Evolutionary conservation across 2,113 vertebrate species (phyloP).

Genomic region (Ia io): DNA sequence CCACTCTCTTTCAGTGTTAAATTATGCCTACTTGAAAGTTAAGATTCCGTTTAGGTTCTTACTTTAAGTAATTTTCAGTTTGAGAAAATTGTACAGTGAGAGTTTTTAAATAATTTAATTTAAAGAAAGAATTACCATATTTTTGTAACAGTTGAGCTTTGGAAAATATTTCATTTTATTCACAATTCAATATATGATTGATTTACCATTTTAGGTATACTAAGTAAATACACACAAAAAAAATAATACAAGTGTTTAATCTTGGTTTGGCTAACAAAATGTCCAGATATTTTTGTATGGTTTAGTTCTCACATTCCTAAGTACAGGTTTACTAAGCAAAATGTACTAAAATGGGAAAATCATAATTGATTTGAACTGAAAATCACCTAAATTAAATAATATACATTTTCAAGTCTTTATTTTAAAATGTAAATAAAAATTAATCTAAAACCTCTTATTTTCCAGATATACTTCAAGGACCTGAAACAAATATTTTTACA

Average conservation of each 20-base stretch:
- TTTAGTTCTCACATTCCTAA: not conserved
- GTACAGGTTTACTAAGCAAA: not conserved
- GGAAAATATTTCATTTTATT: conserved; percentile 23
- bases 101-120: not conserved
- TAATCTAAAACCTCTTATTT: not conserved
- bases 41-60: not conserved
- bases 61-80: not conserved
- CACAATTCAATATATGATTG: not conserved
- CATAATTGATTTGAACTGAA: not conserved
- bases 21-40: not conserved
- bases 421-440: not conserved
- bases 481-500: not conserved
- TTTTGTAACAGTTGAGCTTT: not conserved
- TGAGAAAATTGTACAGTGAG: not conserved
- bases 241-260: not conserved
- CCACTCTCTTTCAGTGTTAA: not conserved
- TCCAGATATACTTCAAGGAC: not conserved
- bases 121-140: not conserved
- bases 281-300: not conserved
- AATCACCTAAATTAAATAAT: not conserved
- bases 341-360: not conserved
- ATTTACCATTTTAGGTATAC: not conserved
- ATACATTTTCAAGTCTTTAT: not conserved
- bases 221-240: not conserved
- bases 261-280: not conserved